Conservation (phyloP, 2,888 invertebrate genomes). For the Xanthia icteritia region DNA sequence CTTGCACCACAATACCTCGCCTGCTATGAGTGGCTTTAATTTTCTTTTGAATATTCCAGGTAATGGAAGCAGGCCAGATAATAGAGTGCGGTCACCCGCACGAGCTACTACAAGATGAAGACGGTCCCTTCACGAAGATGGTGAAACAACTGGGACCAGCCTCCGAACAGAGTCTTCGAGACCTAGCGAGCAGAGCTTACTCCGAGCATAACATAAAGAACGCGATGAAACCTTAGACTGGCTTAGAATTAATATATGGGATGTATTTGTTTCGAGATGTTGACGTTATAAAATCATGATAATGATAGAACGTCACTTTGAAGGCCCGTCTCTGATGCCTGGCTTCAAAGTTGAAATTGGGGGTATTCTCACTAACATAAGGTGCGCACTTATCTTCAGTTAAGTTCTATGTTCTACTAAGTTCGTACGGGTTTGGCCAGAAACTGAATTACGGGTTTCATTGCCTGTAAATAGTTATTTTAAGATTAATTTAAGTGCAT, state of each 20-base stretch:
- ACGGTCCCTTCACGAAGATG: slow-evolving; percentile 91
- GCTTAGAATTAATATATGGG: not conserved
- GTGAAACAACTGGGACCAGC: slow-evolving; percentile 91
- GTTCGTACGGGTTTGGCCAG: not conserved
- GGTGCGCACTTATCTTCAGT: not conserved
- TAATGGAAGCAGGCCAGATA: slow-evolving; percentile 91
- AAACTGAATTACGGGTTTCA: not conserved
- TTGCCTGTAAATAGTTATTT: not conserved
- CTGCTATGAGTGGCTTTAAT: not conserved
- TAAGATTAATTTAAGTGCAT: not conserved
- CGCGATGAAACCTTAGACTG: slow-evolving; percentile 11
- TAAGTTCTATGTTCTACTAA: too few species aligned
- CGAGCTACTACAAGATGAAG: slow-evolving; percentile 89
- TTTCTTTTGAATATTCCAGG: slow-evolving; percentile 69
- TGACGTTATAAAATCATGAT: not conserved
- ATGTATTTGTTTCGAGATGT: not conserved
- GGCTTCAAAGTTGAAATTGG: not conserved
- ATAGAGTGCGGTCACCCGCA: slow-evolving; percentile 94
- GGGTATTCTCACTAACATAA: not conserved
- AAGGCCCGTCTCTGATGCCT: not conserved
- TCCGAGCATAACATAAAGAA: slow-evolving; percentile 75
- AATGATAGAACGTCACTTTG: not conserved
- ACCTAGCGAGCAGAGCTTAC: slow-evolving; percentile 81
- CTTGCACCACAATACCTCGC: not conserved
- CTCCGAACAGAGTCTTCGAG: slow-evolving; percentile 84